Percentiles rank a stretch among this genome's conserved stretches.
These are phyloP conservation scores for Thunnus thynnus DNA, from an alignment of 2,113 vertebrate species.

Conservation along the genomic window DNA sequence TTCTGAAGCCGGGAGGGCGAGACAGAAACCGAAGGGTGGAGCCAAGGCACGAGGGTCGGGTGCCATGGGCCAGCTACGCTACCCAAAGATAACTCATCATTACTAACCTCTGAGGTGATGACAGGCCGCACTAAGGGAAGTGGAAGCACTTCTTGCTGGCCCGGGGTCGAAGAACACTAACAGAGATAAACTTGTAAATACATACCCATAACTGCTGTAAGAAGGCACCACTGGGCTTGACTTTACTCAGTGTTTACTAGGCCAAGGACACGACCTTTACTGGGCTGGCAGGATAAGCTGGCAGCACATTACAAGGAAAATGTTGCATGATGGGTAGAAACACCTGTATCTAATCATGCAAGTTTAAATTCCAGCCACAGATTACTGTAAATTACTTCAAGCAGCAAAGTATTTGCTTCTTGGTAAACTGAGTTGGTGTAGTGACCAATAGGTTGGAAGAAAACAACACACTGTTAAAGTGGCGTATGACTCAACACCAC, in stretches of 20 bases:
- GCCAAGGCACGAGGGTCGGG: conserved; percentile 3
- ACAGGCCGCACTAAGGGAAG: conserved; percentile 69
- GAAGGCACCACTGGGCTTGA: background rate
- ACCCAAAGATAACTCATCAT: conserved; percentile 73
- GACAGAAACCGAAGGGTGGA: conserved; percentile 14
- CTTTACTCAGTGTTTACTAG: conserved; percentile 7
- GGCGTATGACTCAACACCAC: background rate
- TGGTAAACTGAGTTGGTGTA: background rate
- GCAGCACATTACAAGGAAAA: background rate
- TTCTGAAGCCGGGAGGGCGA: background rate
- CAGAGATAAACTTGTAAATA: conserved; percentile 66
- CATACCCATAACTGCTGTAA: conserved; percentile 13
- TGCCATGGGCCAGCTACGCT: conserved; percentile 18
- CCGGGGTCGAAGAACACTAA: conserved; percentile 48
- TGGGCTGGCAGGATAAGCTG: background rate
- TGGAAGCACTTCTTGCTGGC: conserved; percentile 29
- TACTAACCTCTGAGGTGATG: conserved; percentile 56
- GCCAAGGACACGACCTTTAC: conserved; percentile 11
- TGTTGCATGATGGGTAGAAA: background rate
- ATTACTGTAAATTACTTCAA: conserved; percentile 12
- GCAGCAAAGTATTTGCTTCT: background rate
- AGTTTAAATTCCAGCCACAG: background rate
- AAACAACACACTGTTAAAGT: too few relatives aligned
- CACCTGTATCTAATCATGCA: background rate
- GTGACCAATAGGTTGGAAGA: too few relatives aligned